Percentiles rank a stretch among this genome's conserved stretches.
Evolutionary conservation across 2,113 vertebrate genomes (phyloP).

Genomic region (Cheilinus undulatus): DNA sequence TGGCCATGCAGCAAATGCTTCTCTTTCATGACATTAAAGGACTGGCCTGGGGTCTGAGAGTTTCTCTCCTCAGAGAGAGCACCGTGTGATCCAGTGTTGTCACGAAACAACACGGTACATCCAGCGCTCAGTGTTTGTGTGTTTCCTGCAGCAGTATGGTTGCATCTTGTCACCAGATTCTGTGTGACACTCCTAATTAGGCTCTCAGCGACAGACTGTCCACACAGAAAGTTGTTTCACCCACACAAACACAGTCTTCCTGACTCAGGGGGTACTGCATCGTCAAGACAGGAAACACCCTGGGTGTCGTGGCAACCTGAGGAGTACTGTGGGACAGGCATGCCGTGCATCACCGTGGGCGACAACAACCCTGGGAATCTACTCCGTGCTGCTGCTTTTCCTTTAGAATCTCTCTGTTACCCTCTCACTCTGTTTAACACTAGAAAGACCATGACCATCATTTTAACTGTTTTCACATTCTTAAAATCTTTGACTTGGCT

Average conservation of each 20-base stretch:
- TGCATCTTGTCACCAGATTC: conserved; percentile 57
- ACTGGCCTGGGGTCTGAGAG: conserved; percentile 20
- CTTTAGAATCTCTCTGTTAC: conserved; percentile 13
- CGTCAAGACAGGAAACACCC: conserved; percentile 56
- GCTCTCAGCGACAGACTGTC: conserved; percentile 49
- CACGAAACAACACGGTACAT: conserved; percentile 14
- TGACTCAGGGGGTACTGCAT: conserved; percentile 30
- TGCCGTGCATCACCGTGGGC: conserved; percentile 34
- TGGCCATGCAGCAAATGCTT: conserved; percentile 14
- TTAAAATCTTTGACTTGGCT: too few species aligned
- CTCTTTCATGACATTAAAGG: conserved; percentile 51
- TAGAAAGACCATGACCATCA: too few species aligned
- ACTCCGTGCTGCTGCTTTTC: conserved; percentile 5
- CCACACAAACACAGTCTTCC: conserved; percentile 4
- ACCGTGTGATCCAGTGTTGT: conserved; percentile 3
- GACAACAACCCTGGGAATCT: conserved; percentile 25
- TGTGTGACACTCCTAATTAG: conserved; percentile 67
- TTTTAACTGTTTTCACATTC: conserved; percentile 2
- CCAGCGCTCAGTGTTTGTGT: conserved; percentile 16
- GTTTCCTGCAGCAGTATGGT: conserved; percentile 47
- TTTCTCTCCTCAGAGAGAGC: background rate
- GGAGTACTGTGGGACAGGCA: conserved; percentile 36
- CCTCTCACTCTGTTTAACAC: background rate
- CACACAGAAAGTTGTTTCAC: conserved; percentile 36
- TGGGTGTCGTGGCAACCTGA: conserved; percentile 34